Base-by-base conservation (phyloP, 1,140 invertebrate species). In the Drosophila pseudoobscura region DNA sequence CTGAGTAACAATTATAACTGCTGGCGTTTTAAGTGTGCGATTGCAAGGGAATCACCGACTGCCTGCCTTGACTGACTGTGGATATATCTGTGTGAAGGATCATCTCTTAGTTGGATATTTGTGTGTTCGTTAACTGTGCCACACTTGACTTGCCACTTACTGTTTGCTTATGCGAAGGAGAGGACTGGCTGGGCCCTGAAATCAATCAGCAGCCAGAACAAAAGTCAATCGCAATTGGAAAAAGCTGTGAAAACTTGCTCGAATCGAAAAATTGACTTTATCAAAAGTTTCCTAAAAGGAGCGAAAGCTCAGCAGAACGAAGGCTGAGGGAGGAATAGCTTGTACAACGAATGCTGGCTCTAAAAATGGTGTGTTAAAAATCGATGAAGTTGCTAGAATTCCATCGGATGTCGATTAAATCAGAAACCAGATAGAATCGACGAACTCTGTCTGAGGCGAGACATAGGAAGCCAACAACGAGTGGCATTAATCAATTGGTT, bases 1-100 rank as follows among this genome's bases (percentile, higher is more conserved):
- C 83, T 87, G 83, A 88, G 83, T 87, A 87, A 87, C 83, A 87
- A 87, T 87, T 87, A 87, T 87, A 83, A 78, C 83, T 88, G 83
- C 83, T 88, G 82, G 83, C 83, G 61, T 88, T 83, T 88, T 88
- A 88, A 87, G 83, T 87, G 82, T 87, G 56, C 58, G 72, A 68
- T 55, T 68, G 75, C 65, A 65, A 73, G 61, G 58, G 59, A 63
- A 64, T 79, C 45, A 66, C 46, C 52, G 75, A 26, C 43, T 52
- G 58, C 43, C 43, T 11, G 9, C 35, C 22, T 57, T 57, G 11
- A 51, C 13, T 22, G 43, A 43, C 13, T 65, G 41, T 55, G 29
- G 15, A 3, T 53, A 20, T 47, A n/a, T 60, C 31, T 52, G 39
- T 49, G 39, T 49, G 51, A 47, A 41, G 22, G 22, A 66, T 70